Evolutionary conservation across 2,113 vertebrate species (phyloP).

Genomic region (Hemiscyllium ocellatum): DNA sequence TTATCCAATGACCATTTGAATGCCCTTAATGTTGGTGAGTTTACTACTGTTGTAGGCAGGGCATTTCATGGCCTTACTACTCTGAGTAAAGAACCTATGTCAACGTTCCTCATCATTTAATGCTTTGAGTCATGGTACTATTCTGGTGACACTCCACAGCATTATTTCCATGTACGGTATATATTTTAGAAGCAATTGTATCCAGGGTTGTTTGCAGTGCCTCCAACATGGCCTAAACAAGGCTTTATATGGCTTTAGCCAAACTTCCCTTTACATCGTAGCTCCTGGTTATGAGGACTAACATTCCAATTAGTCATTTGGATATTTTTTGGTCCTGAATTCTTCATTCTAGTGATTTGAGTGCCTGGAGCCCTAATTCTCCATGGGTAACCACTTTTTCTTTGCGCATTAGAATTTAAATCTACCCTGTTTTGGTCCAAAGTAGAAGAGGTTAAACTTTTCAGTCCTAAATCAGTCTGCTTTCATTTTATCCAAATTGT

Average conservation of each 20-base stretch:
- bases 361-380: background rate
- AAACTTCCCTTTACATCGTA: background rate
- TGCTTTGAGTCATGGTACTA: no score
- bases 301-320: background rate
- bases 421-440: background rate
- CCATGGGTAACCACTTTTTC: background rate
- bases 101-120: no score
- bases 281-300: background rate
- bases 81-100: no score
- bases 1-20: no score
- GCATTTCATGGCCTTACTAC: no score
- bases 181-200: background rate
- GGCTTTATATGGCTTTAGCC: background rate
- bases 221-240: background rate
- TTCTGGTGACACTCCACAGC: no score
- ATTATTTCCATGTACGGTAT: background rate
- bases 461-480: background rate
- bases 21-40: no score
- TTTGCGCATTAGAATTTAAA: background rate
- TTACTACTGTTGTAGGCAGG: no score
- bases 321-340: background rate
- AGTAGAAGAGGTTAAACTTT: background rate
- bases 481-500: background rate
- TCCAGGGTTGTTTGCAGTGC: background rate
- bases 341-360: background rate